phyloP scores from a whole-genome alignment of 1,140 invertebrate genomes.

The Orchestia grillus region DNA sequence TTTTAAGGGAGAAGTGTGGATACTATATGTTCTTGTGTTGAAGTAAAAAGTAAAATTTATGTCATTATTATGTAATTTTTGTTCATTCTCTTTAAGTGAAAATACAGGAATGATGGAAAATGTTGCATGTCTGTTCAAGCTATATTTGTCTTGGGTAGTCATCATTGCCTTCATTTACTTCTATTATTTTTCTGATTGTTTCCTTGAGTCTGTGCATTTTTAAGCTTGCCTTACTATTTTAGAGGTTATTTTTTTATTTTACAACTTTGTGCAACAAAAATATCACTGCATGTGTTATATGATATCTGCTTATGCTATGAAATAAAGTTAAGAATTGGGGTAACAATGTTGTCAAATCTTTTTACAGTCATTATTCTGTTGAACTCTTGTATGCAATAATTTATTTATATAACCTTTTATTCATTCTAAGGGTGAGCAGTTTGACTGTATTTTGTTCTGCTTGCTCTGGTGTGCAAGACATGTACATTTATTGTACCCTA shows the following conservation, averaged over 20 bases:
- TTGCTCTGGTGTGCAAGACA: neutral
- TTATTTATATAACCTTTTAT: neutral
- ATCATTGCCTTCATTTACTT: neutral
- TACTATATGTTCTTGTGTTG: no score
- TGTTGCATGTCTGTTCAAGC: neutral
- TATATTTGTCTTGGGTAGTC: neutral
- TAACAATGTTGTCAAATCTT: neutral
- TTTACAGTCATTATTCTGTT: neutral
- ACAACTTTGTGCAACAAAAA: neutral
- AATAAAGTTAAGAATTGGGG: no score
- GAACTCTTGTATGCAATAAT: neutral
- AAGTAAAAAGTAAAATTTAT: no score
- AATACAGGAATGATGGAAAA: neutral
- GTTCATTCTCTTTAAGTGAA: neutral
- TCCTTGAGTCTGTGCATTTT: neutral
- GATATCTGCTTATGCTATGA: neutral
- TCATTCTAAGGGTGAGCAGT: no score
- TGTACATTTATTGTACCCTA: neutral
- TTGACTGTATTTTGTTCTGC: neutral
- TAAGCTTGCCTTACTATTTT: no score
- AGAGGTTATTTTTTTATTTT: neutral
- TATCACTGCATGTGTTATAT: neutral
- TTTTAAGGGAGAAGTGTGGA: no score
- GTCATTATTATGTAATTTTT: neutral
- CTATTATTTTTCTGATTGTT: neutral